Evolutionary conservation across 2,797 vertebrate species (phyloP).

Genomic region (Coluber constrictor): DNA sequence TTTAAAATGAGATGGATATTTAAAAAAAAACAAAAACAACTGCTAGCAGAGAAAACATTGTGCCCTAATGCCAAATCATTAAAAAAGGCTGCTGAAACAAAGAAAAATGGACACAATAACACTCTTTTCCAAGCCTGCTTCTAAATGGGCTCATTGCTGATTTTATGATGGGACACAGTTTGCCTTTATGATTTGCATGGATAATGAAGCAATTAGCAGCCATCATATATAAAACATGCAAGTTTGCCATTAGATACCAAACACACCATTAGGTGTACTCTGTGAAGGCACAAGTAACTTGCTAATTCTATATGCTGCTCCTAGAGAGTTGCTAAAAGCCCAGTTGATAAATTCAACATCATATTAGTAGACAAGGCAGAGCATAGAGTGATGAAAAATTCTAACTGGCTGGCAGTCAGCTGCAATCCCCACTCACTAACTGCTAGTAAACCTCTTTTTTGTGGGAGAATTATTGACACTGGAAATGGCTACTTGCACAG

Average conservation of each 20-base stretch:
- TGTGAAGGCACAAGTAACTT: constrained; percentile 41
- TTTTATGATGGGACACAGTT: constrained; percentile 74
- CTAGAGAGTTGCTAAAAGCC: constrained; percentile 48
- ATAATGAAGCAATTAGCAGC: constrained; percentile 76
- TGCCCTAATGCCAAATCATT: constrained; percentile 66
- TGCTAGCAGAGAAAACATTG: constrained; percentile 61
- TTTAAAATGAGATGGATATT: constrained; percentile 65
- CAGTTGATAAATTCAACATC: constrained; percentile 24
- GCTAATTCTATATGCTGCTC: constrained; percentile 23
- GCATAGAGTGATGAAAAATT: constrained; percentile 62
- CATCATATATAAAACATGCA: constrained; percentile 76
- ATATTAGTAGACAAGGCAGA: constrained; percentile 41
- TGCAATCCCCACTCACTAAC: constrained; percentile 49
- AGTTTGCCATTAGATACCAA: constrained; percentile 70
- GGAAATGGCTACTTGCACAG: constrained; percentile 60
- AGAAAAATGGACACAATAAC: constrained; percentile 65
- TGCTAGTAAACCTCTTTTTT: constrained; percentile 65
- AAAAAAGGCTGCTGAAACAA: constrained; percentile 56
- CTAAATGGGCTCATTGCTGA: constrained; percentile 69
- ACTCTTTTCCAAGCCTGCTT: constrained; percentile 59
- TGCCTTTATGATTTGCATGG: constrained; percentile 77
- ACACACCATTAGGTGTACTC: constrained; percentile 54
- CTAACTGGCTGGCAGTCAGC: constrained; percentile 61
- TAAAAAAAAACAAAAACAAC: constrained; percentile 58
- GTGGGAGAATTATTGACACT: constrained; percentile 63